phyloP scores from a whole-genome alignment of 2,797 vertebrate species.

The Pangasius djambal region DNA sequence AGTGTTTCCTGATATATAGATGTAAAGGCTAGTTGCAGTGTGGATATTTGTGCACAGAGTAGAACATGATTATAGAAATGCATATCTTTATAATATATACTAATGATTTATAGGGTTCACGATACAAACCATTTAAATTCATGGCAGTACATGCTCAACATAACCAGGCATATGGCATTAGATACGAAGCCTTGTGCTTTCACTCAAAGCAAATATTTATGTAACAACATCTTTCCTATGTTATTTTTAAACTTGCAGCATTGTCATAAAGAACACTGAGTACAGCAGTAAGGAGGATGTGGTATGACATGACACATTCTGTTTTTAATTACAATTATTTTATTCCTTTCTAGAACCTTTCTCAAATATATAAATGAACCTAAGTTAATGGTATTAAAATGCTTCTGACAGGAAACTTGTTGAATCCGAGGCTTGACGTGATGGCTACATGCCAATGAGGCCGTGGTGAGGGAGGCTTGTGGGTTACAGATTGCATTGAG shows the following conservation, averaged over 20 bases:
- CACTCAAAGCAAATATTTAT: not conserved
- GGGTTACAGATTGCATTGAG: conserved; percentile 5
- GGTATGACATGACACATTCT: not conserved
- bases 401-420: conserved; percentile 55
- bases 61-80: not conserved
- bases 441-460: conserved; percentile 36
- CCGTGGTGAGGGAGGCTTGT: conserved; percentile 32
- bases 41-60: not conserved
- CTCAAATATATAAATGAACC: not conserved
- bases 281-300: conserved; percentile 2
- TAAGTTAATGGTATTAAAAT: conserved; percentile 34
- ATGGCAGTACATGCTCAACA: not conserved
- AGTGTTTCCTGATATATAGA: not conserved
- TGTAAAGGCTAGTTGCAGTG: not conserved
- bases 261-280: not conserved
- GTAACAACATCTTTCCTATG: not conserved
- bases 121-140: conserved; percentile 2
- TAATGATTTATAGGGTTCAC: conserved; percentile 1
- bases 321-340: not conserved
- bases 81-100: not conserved
- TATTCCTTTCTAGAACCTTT: not conserved
- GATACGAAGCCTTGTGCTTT: not conserved
- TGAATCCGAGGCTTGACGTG: conserved; percentile 37
- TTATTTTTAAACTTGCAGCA: conserved; percentile 21
- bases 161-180: not conserved